Conservation (phyloP, 2,888 invertebrate species). For the Drepana falcataria region DNA sequence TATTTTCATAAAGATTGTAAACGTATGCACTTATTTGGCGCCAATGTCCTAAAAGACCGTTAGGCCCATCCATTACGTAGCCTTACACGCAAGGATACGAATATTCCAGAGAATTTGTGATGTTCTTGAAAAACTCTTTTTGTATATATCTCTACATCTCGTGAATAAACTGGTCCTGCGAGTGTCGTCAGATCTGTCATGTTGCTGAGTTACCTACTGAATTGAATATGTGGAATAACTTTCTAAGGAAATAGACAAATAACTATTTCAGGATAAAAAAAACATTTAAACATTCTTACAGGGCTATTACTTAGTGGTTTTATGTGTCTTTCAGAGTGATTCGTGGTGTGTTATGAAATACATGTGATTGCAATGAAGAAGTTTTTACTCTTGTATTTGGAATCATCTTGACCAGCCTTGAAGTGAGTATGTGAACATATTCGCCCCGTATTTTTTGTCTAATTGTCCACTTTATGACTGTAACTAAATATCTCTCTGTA, state of each 20-base stretch:
- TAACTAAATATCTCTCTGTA: neutral
- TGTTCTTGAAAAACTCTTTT: neutral
- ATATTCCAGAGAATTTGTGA: neutral
- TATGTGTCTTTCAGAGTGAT: slow-evolving; percentile 34
- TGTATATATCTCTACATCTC: neutral
- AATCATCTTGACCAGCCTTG: slow-evolving; percentile 77
- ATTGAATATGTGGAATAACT: slow-evolving; percentile 27
- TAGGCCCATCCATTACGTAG: slow-evolving; percentile 25
- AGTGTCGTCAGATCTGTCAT: slow-evolving; percentile 75
- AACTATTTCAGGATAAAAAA: neutral
- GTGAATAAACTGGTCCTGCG: slow-evolving; percentile 63
- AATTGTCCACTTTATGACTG: slow-evolving; percentile 3
- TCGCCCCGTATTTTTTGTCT: neutral
- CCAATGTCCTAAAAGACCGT: slow-evolving; percentile 74
- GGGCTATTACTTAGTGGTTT: neutral
- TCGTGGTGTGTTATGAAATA: slow-evolving; percentile 31
- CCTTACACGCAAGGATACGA: neutral
- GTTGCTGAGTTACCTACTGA: neutral
- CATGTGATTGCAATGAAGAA: slow-evolving; percentile 63
- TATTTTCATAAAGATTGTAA: slow-evolving; percentile 40
- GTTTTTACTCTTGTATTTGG: slow-evolving; percentile 52
- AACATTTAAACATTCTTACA: neutral
- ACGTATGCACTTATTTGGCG: slow-evolving; percentile 78
- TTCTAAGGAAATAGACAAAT: neutral
- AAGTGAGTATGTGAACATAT: slow-evolving; percentile 48